Evolutionary conservation across 2,113 vertebrate genomes (phyloP).

Genomic region (Hymenochirus boettgeri): DNA sequence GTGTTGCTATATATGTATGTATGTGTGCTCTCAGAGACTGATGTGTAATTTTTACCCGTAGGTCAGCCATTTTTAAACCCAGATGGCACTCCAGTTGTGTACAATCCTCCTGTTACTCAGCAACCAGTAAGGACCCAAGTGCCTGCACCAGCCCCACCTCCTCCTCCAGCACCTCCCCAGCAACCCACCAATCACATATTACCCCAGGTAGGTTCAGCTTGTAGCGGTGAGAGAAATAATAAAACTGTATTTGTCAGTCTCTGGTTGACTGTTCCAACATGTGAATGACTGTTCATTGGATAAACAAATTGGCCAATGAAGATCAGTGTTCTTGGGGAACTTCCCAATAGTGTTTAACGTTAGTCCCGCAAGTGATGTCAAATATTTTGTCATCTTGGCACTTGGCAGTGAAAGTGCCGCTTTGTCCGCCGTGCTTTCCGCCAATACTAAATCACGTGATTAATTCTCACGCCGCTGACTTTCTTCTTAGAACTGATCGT

Average conservation of each 20-base stretch:
- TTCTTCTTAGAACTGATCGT: not conserved
- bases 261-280: too few species aligned
- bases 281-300: too few species aligned
- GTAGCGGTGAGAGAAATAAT: too few species aligned
- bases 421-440: too few species aligned
- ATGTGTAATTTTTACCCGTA: conserved; percentile 48
- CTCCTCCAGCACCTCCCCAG: conserved; percentile 65
- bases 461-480: not conserved
- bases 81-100: conserved; percentile 84
- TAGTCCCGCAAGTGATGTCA: too few species aligned
- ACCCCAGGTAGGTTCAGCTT: conserved; percentile 85
- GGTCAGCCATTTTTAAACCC: conserved; percentile 91
- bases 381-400: too few species aligned
- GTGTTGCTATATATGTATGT: not conserved
- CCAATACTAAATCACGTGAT: not conserved
- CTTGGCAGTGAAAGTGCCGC: too few species aligned
- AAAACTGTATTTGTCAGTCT: too few species aligned
- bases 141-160: conserved; percentile 69
- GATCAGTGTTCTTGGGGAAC: too few species aligned
- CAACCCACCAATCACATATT: conserved; percentile 79
- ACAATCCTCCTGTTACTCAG: conserved; percentile 78
- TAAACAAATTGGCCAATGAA: too few species aligned
- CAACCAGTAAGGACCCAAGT: conserved; percentile 78
- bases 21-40: not conserved
- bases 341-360: too few species aligned